phyloP scores from a whole-genome alignment of 2,888 invertebrate genomes.

The Thelaira solivaga region DNA sequence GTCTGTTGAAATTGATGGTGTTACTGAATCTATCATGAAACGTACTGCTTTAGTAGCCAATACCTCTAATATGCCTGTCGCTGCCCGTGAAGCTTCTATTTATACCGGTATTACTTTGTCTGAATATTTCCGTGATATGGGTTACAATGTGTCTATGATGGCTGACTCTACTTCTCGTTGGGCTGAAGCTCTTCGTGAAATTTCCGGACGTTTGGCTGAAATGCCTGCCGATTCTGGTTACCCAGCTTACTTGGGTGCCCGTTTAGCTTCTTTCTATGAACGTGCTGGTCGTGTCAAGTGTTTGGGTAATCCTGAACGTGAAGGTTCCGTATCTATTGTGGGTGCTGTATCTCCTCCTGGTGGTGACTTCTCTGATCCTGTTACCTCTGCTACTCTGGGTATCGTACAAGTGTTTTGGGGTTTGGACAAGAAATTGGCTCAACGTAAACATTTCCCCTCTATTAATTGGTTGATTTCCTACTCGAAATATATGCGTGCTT shows the following conservation, averaged over 20 bases:
- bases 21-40: slow-evolving; percentile 99
- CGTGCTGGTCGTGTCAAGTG: slow-evolving; percentile 98
- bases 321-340: slow-evolving; percentile 99
- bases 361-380: slow-evolving; percentile 99
- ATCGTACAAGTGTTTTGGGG: slow-evolving; percentile 99
- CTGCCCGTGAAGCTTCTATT: slow-evolving; percentile 99
- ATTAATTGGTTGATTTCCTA: slow-evolving; percentile 99
- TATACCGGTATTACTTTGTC: slow-evolving; percentile 99
- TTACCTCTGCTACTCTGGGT: slow-evolving; percentile 98
- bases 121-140: slow-evolving; percentile 99
- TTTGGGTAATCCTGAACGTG: slow-evolving; percentile 97
- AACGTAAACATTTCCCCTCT: slow-evolving; percentile 99
- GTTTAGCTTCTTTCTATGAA: slow-evolving; percentile 99
- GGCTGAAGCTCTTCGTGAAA: slow-evolving; percentile 99
- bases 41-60: slow-evolving; percentile 99
- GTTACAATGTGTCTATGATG: slow-evolving; percentile 99
- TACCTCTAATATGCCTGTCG: slow-evolving; percentile 99
- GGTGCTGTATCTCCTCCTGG: slow-evolving; percentile 99
- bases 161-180: slow-evolving; percentile 99
- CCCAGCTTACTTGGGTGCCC: slow-evolving; percentile 98
- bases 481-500: slow-evolving; percentile 98
- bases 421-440: slow-evolving; percentile 98
- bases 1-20: slow-evolving; percentile 97
- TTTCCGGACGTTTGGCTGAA: slow-evolving; percentile 99
- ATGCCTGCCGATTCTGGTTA: slow-evolving; percentile 99